Percentiles rank a stretch among this genome's conserved stretches.
Evolutionary conservation across 2,113 vertebrate species (phyloP).

Genomic region (Morone chrysops): DNA sequence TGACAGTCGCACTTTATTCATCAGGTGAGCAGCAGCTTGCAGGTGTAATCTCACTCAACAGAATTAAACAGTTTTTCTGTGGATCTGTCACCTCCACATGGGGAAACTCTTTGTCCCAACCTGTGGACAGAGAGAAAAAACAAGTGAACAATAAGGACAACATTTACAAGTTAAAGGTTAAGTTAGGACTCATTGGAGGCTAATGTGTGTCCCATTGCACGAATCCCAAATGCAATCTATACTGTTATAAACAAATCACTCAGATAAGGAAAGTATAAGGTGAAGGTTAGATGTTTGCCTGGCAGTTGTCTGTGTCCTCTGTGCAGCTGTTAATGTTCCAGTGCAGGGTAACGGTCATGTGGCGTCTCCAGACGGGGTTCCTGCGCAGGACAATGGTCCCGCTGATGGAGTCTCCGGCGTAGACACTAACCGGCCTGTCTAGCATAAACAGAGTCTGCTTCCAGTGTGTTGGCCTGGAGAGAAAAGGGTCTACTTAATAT

Average conservation of each 20-base stretch:
- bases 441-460: conserved; percentile 91
- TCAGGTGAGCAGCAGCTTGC: conserved; percentile 20
- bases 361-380: conserved; percentile 87
- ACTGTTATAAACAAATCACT: not conserved
- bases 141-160: not conserved
- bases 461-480: conserved; percentile 86
- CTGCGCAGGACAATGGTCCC: conserved; percentile 81
- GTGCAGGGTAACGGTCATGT: conserved; percentile 85
- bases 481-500: not conserved
- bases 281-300: conserved; percentile 63
- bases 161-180: not conserved
- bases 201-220: not conserved
- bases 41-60: not conserved
- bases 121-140: conserved; percentile 61
- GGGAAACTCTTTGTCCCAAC: conserved; percentile 86
- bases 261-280: too few relatives aligned
- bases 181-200: not conserved
- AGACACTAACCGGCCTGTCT: conserved; percentile 80
- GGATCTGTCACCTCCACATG: conserved; percentile 86
- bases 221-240: not conserved
- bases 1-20: not conserved
- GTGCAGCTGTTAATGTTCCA: conserved; percentile 78
- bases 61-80: conserved; percentile 14
- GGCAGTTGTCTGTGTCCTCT: conserved; percentile 58
- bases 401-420: conserved; percentile 74